phyloP scores from a whole-genome alignment of 2,113 vertebrate genomes.

The Chascanopsetta lugubris region DNA sequence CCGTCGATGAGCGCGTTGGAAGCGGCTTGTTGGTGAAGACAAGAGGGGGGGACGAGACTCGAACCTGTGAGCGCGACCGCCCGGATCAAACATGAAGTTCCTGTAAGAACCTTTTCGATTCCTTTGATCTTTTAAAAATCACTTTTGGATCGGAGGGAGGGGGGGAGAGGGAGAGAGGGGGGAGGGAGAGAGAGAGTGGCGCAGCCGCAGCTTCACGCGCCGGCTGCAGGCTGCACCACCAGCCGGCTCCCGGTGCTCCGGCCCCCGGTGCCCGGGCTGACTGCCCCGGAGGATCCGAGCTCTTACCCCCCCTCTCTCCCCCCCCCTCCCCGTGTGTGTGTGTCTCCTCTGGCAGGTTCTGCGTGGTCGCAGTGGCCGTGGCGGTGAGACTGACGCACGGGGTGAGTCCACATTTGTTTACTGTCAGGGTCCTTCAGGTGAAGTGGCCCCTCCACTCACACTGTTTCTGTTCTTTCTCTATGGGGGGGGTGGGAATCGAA shows the following conservation, averaged over 20 bases:
- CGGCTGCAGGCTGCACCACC: neutral
- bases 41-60: slow-evolving; percentile 50
- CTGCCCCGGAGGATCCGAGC: too few relatives aligned
- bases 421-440: neutral
- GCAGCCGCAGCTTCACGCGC: neutral
- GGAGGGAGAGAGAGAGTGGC: too few relatives aligned
- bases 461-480: too few relatives aligned
- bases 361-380: slow-evolving; percentile 51
- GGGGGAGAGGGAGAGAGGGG: too few relatives aligned
- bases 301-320: neutral
- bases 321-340: neutral
- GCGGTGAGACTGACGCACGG: slow-evolving; percentile 58
- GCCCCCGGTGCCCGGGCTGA: too few relatives aligned
- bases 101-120: slow-evolving; percentile 58
- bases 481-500: too few relatives aligned
- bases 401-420: slow-evolving; percentile 76
- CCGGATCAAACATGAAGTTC: slow-evolving; percentile 71
- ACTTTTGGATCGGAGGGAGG: neutral
- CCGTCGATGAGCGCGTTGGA: slow-evolving; percentile 75
- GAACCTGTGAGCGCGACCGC: slow-evolving; percentile 41
- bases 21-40: slow-evolving; percentile 65
- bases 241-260: neutral
- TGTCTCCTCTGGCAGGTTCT: slow-evolving; percentile 59
- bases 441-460: neutral
- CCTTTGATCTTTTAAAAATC: neutral